Evolutionary conservation across 2,797 vertebrate species (phyloP).

Genomic region (Cephalopachus bancanus): DNA sequence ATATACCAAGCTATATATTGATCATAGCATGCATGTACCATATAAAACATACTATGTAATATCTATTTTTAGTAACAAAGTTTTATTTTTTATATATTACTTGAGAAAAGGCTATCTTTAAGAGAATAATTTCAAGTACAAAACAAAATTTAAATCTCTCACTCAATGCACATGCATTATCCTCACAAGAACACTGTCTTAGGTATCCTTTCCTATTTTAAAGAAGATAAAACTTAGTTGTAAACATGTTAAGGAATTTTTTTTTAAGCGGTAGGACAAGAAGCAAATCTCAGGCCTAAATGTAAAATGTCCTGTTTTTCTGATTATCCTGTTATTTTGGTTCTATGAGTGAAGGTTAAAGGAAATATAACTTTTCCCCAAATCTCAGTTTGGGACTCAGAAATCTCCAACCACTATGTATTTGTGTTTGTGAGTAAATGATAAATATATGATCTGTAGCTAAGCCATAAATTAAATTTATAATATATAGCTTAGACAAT

Average conservation of each 20-base stretch:
- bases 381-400: background rate
- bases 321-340: background rate
- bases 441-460: background rate
- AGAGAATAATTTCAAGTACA: background rate
- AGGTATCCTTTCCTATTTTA: background rate
- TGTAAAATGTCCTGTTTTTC: background rate
- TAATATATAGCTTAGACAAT: background rate
- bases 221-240: background rate
- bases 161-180: background rate
- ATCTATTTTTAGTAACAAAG: conserved; percentile 15
- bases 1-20: background rate
- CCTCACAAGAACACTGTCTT: background rate
- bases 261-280: background rate
- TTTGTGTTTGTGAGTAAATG: background rate
- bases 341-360: background rate
- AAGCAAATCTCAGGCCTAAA: background rate
- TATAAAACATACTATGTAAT: background rate
- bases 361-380: background rate
- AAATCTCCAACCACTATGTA: background rate
- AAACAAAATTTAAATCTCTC: background rate
- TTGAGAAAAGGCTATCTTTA: background rate
- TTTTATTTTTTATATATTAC: background rate
- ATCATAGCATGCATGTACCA: background rate
- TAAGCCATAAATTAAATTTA: background rate
- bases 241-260: background rate